phyloP scores from a whole-genome alignment of 1,140 invertebrate species.

The Atta texana region DNA sequence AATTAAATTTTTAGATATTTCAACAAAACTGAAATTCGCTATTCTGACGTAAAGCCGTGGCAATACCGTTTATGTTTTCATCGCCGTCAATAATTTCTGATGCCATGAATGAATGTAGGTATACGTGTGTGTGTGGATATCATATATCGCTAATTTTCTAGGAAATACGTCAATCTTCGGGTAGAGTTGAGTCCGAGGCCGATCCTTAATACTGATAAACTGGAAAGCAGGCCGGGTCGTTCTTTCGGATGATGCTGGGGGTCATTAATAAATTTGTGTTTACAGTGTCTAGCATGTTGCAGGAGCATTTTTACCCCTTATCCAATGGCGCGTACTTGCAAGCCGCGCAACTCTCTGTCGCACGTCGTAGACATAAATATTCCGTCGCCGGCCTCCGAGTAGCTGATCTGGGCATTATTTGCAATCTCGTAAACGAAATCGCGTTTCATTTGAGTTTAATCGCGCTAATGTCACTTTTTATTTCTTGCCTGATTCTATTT shows the following conservation, averaged over 20 bases:
- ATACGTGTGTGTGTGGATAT: not conserved
- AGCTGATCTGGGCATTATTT: conserved; percentile 49
- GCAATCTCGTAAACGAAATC: conserved; percentile 55
- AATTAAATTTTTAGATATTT: too few species aligned
- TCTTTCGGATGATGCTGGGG: conserved; percentile 50
- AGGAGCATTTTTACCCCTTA: conserved; percentile 69
- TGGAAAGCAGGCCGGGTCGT: conserved; percentile 57
- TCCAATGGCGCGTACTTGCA: conserved; percentile 27
- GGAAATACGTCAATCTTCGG: conserved; percentile 12
- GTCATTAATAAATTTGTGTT: conserved; percentile 79
- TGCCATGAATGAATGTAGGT: too few species aligned
- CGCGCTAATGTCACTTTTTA: not conserved
- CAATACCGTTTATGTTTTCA: not conserved
- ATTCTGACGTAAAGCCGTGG: not conserved
- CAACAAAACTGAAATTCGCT: not conserved
- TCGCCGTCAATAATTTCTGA: conserved; percentile 26
- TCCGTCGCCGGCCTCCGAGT: not conserved
- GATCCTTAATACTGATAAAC: conserved; percentile 75
- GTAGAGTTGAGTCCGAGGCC: conserved; percentile 7
- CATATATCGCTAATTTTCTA: conserved; percentile 63
- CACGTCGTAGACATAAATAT: conserved; percentile 65
- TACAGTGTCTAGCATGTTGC: conserved; percentile 69
- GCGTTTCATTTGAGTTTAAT: conserved; percentile 40
- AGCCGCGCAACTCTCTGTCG: conserved; percentile 1
- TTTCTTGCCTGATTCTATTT: too few species aligned